Percentiles rank a stretch among this genome's conserved stretches.
Conservation (phyloP, 2,113 vertebrate species). For the Callithrix jacchus region DNA sequence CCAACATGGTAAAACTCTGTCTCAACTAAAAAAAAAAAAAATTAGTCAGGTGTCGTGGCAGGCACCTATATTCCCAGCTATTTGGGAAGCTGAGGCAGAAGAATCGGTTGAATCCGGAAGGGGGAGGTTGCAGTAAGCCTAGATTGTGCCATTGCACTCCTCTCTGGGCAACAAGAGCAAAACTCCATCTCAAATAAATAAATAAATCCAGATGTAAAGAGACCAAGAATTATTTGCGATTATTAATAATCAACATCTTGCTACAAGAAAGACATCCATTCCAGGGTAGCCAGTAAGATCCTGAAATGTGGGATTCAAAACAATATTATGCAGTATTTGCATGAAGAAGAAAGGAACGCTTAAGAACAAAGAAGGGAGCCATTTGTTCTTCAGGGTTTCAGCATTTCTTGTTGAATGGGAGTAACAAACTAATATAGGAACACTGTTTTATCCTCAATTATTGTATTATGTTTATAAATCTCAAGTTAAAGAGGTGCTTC, state of each 20-base stretch:
- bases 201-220: neutral
- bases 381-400: neutral
- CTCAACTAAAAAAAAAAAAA: no score
- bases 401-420: neutral
- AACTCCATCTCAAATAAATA: no score
- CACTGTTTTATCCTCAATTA: neutral
- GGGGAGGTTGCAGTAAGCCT: no score
- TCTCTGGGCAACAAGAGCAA: no score
- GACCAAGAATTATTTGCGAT: neutral
- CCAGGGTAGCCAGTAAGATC: neutral
- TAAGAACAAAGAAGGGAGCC: neutral
- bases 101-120: no score
- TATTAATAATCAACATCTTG: slow-evolving; percentile 25
- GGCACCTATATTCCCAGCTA: no score
- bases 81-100: no score
- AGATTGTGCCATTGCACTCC: no score
- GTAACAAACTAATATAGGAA: neutral
- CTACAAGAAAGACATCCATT: neutral
- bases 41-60: no score
- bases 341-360: neutral
- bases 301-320: neutral
- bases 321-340: neutral
- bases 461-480: neutral
- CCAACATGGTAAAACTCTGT: no score
- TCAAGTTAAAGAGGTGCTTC: neutral